phyloP scores from a whole-genome alignment of 1,140 invertebrate genomes.

The Atta colombica region DNA sequence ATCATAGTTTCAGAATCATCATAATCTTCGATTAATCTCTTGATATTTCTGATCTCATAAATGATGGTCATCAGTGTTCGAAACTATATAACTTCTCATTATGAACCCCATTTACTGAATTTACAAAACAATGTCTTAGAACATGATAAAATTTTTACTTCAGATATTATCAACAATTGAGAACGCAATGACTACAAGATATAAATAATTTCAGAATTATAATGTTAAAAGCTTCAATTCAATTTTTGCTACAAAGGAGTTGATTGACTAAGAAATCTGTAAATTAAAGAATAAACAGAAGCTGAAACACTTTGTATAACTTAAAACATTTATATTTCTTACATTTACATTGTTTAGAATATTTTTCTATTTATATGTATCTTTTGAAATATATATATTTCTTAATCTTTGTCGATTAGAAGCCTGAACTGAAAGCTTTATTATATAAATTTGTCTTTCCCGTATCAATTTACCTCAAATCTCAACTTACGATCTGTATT shows the following conservation, averaged over 20 bases:
- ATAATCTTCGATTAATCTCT: no score
- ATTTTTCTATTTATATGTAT: background rate
- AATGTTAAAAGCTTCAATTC: background rate
- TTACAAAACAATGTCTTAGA: no score
- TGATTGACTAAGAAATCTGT: background rate
- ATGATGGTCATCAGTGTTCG: no score
- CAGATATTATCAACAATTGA: no score
- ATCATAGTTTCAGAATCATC: no score
- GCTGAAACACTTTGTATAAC: background rate
- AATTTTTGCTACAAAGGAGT: background rate
- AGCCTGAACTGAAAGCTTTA: background rate
- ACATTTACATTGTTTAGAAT: background rate
- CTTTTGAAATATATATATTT: background rate
- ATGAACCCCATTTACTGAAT: no score
- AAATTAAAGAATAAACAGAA: slow-evolving; percentile 4
- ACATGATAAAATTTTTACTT: no score
- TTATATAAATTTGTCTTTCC: slow-evolving; percentile 1
- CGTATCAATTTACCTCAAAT: slow-evolving; percentile 8
- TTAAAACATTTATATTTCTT: slow-evolving; percentile 17
- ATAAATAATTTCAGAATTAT: background rate
- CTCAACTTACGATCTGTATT: slow-evolving; percentile 39
- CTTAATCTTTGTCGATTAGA: background rate
- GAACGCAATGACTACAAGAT: background rate
- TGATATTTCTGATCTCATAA: no score
- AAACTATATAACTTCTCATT: no score